Conservation (phyloP, 2,888 invertebrate genomes). For the Cantharis nigra region DNA sequence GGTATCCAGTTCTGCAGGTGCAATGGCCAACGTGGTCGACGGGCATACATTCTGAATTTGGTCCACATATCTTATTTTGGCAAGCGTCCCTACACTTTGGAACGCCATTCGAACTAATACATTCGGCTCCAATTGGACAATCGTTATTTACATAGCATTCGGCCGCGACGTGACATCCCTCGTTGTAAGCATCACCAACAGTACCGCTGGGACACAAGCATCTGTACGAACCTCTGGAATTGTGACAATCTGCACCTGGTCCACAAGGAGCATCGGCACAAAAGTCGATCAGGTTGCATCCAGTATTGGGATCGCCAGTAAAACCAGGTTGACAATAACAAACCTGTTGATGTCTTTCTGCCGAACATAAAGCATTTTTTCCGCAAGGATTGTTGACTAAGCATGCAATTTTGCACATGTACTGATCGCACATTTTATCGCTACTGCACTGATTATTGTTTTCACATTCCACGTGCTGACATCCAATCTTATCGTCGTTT, state of each 20-base stretch:
- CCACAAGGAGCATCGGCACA: constrained; percentile 81
- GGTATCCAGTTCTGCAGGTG: constrained; percentile 76
- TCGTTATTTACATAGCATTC: constrained; percentile 80
- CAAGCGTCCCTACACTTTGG: constrained; percentile 86
- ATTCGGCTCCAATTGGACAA: constrained; percentile 80
- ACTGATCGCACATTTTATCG: constrained; percentile 81
- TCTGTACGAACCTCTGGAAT: constrained; percentile 77
- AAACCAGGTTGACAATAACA: constrained; percentile 88
- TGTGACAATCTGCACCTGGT: constrained; percentile 78
- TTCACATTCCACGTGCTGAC: constrained; percentile 79
- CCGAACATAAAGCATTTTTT: constrained; percentile 82
- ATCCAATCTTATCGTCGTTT: constrained; percentile 75
- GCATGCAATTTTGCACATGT: constrained; percentile 86
- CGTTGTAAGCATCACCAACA: constrained; percentile 83
- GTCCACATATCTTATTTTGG: constrained; percentile 76
- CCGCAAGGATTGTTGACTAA: constrained; percentile 83
- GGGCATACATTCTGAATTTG: constrained; percentile 82
- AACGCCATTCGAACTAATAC: constrained; percentile 70
- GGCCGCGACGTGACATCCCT: constrained; percentile 80
- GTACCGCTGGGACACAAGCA: constrained; percentile 79
- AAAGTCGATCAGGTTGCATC: constrained; percentile 77
- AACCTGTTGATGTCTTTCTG: constrained; percentile 77
- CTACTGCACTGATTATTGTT: constrained; percentile 73
- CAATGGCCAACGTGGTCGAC: constrained; percentile 77
- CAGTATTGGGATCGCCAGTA: constrained; percentile 75